These are phyloP conservation scores for Chelonus formosanus DNA, from an alignment of 2,888 invertebrate species.

Conservation along the genomic window DNA sequence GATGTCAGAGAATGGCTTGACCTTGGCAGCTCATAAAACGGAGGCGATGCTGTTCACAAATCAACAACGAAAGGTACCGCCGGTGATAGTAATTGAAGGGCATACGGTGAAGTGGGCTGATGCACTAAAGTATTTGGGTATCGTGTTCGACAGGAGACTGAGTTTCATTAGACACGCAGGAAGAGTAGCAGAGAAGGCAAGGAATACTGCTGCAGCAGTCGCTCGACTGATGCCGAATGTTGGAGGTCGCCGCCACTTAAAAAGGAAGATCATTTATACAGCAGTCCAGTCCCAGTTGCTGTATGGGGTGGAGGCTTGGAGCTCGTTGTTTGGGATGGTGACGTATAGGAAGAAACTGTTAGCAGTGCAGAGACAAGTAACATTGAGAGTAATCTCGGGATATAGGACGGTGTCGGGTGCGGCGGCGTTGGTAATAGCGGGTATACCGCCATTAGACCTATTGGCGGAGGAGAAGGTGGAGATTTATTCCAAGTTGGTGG, in stretches of 20 bases:
- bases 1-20: constrained; percentile 25
- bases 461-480: constrained; percentile 27
- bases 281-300: constrained; percentile 12
- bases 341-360: constrained; percentile 17
- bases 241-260: constrained; percentile 36
- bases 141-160: constrained; percentile 36
- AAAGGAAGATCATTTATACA: constrained; percentile 35
- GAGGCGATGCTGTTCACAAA: constrained; percentile 35
- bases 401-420: constrained; percentile 34
- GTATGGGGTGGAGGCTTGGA: too few species aligned
- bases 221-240: constrained; percentile 41
- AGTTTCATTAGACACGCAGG: constrained; percentile 31
- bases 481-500: too few species aligned
- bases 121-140: constrained; percentile 39
- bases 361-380: constrained; percentile 18
- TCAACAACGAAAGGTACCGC: constrained; percentile 28
- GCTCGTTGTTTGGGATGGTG: constrained; percentile 3
- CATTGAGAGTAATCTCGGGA: constrained; percentile 27
- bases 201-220: constrained; percentile 27
- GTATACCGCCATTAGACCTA: constrained; percentile 33
- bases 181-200: constrained; percentile 30
- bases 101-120: constrained; percentile 28
- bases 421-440: constrained; percentile 35
- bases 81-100: constrained; percentile 26
- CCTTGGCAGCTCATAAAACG: constrained; percentile 40